Conservation (phyloP, 1,140 invertebrate species). For the Oedothorax gibbosus region DNA sequence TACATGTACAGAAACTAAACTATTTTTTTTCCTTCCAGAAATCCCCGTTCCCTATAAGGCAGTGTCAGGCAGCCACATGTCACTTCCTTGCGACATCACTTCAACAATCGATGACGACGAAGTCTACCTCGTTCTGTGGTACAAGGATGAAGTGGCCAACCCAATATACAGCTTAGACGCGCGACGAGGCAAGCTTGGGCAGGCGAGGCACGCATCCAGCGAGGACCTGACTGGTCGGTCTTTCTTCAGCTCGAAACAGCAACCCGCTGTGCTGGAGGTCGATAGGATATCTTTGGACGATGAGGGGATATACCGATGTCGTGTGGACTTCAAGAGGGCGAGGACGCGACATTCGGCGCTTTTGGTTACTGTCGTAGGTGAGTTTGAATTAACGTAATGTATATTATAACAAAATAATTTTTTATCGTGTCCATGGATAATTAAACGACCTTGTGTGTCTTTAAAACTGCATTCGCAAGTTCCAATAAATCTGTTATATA, state of each 20-base stretch:
- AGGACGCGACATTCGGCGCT: slow-evolving; percentile 87
- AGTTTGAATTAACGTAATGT: slow-evolving; percentile 67
- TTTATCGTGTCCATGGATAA: too few relatives aligned
- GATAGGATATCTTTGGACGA: slow-evolving; percentile 70
- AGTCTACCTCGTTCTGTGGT: slow-evolving; percentile 92
- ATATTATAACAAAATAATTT: too few relatives aligned
- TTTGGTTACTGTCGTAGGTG: slow-evolving; percentile 87
- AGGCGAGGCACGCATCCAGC: slow-evolving; percentile 54
- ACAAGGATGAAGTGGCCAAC: slow-evolving; percentile 77
- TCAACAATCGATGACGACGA: slow-evolving; percentile 79
- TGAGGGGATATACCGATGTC: slow-evolving; percentile 84
- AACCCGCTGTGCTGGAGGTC: slow-evolving; percentile 56
- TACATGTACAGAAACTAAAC: not conserved
- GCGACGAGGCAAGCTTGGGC: slow-evolving; percentile 55
- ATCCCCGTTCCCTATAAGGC: slow-evolving; percentile 45
- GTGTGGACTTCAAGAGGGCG: slow-evolving; percentile 87
- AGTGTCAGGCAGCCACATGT: slow-evolving; percentile 70
- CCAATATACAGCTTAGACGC: slow-evolving; percentile 65
- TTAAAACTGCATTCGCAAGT: too few relatives aligned
- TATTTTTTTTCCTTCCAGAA: slow-evolving; percentile 25
- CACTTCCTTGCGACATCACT: slow-evolving; percentile 86
- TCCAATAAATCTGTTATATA: too few relatives aligned
- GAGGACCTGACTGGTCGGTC: slow-evolving; percentile 51
- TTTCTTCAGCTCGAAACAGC: slow-evolving; percentile 46
- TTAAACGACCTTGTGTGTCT: too few relatives aligned